Percentiles rank a stretch among this genome's conserved stretches.
phyloP scores from a whole-genome alignment of 2,888 invertebrate genomes.

The Amblyteles armatorius region DNA sequence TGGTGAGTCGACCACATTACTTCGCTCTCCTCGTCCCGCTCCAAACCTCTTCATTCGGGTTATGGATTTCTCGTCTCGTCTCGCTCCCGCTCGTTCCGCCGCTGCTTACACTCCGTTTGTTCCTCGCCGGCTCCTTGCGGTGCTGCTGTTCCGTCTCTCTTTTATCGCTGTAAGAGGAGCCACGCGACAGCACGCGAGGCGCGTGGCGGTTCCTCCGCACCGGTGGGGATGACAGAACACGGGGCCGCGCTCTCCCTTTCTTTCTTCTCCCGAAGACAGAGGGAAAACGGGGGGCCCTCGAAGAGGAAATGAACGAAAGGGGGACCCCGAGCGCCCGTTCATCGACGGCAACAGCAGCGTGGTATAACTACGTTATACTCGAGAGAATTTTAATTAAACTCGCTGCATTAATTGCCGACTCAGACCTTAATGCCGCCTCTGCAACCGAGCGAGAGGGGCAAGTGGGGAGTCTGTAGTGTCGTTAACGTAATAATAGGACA shows the following conservation, averaged over 20 bases:
- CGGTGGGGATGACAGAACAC: conserved; percentile 62
- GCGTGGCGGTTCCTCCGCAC: conserved; percentile 73
- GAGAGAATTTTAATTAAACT: conserved; percentile 21
- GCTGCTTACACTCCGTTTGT: not conserved
- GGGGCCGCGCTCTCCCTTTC: conserved; percentile 34
- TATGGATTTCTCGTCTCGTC: conserved; percentile 12
- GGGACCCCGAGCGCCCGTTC: not conserved
- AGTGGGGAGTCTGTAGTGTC: too few relatives aligned
- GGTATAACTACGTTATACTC: not conserved
- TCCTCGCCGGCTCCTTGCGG: not conserved
- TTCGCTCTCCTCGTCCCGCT: conserved; percentile 52
- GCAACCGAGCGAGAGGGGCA: not conserved
- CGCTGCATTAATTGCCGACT: not conserved
- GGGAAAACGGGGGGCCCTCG: not conserved
- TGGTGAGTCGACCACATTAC: conserved; percentile 77
- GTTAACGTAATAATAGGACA: too few relatives aligned
- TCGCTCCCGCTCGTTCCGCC: conserved; percentile 42
- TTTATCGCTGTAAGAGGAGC: conserved; percentile 64
- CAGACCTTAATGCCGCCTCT: not conserved
- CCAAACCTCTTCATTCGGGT: conserved; percentile 23
- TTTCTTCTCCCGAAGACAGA: conserved; percentile 65
- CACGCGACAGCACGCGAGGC: conserved; percentile 77
- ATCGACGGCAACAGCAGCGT: not conserved
- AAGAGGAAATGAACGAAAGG: not conserved
- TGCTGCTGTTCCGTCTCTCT: conserved; percentile 30